These are phyloP conservation scores for Agonopterix alstromeriana DNA, from an alignment of 2,888 invertebrate species.

Conservation along the genomic window DNA sequence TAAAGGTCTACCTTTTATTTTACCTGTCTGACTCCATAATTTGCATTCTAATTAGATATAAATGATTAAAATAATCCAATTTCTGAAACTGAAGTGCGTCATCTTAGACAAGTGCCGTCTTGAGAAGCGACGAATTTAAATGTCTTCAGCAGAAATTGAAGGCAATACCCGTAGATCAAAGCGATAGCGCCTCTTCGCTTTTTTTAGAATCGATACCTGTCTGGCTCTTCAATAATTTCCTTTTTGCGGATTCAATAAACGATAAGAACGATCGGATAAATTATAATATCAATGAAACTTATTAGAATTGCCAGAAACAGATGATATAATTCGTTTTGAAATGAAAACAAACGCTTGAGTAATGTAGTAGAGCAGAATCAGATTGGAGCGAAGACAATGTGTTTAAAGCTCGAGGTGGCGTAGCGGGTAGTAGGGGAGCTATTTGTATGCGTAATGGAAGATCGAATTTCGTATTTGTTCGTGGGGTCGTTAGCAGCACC, in stretches of 20 bases:
- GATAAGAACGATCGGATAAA: constrained; percentile 37
- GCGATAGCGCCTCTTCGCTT: constrained; percentile 44
- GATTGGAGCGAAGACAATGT: constrained; percentile 60
- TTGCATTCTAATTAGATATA: too few relatives aligned
- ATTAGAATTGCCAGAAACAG: neutral
- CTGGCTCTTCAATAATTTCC: constrained; percentile 40
- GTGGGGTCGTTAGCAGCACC: constrained; percentile 73
- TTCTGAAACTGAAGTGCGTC: constrained; percentile 26
- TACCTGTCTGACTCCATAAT: too few relatives aligned
- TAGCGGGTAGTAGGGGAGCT: constrained; percentile 44
- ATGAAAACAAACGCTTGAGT: constrained; percentile 4
- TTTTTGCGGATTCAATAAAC: constrained; percentile 51
- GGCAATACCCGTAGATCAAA: constrained; percentile 44
- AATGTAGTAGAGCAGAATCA: constrained; percentile 29
- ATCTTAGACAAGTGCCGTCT: constrained; percentile 20
- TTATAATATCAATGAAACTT: constrained; percentile 23
- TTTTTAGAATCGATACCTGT: constrained; percentile 43
- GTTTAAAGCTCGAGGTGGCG: constrained; percentile 35
- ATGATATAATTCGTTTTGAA: neutral
- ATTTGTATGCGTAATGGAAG: constrained; percentile 74
- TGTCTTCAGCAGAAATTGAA: constrained; percentile 38
- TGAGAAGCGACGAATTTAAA: constrained; percentile 37
- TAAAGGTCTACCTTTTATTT: neutral
- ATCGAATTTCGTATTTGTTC: constrained; percentile 77
- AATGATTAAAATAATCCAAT: constrained; percentile 13